Evolutionary conservation across 1,140 invertebrate genomes (phyloP).

Genomic region (Orussus abietinus): DNA sequence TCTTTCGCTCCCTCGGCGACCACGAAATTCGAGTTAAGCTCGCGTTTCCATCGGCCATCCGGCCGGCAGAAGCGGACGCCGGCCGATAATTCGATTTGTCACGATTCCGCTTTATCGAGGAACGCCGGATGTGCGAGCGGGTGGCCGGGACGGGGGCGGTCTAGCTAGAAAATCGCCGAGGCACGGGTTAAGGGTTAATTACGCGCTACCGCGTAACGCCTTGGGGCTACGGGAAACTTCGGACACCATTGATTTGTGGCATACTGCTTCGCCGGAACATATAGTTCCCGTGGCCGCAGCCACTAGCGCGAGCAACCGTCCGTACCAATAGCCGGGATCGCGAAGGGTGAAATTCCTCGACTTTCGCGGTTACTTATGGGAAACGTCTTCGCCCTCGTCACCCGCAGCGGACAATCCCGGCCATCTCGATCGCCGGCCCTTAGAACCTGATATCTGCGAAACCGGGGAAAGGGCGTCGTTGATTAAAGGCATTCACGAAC

Average conservation of each 20-base stretch:
- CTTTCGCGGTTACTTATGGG: constrained; percentile 29
- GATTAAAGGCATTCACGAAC: no score
- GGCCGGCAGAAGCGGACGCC: background rate
- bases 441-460: no score
- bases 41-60: no score
- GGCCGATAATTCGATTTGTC: background rate
- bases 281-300: background rate
- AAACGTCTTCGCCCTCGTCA: constrained; percentile 36
- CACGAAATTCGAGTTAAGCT: no score
- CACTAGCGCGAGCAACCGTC: background rate
- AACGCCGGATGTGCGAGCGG: background rate
- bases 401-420: constrained; percentile 25
- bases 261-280: constrained; percentile 24
- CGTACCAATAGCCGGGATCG: no score
- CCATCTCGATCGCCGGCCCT: no score
- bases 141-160: constrained; percentile 10
- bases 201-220: constrained; percentile 34
- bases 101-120: background rate
- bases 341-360: constrained; percentile 35
- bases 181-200: constrained; percentile 38
- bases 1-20: no score
- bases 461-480: no score
- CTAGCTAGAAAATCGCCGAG: constrained; percentile 36
- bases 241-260: constrained; percentile 43
- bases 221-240: constrained; percentile 37